These are phyloP conservation scores for Grammomys surdaster DNA, from an alignment of 2,113 vertebrate species.

Conservation along the genomic window DNA sequence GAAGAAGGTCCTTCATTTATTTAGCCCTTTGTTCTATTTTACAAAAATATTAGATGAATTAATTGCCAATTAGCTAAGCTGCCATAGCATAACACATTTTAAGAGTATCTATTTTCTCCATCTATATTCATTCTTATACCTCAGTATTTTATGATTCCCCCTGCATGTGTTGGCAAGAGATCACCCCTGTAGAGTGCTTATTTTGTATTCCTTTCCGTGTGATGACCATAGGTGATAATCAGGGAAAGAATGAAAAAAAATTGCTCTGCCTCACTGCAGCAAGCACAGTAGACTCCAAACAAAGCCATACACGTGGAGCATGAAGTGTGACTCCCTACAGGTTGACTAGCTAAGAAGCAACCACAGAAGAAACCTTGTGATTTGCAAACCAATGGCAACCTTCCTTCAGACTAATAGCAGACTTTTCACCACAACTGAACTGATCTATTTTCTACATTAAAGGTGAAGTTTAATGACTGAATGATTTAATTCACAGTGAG, in stretches of 20 bases:
- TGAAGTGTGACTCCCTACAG: background rate
- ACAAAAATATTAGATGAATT: slow-evolving; percentile 14
- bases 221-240: background rate
- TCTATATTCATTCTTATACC: background rate
- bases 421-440: background rate
- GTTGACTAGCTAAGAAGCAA: background rate
- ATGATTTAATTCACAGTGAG: background rate
- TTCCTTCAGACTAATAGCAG: background rate
- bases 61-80: slow-evolving; percentile 15
- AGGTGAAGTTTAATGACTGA: background rate
- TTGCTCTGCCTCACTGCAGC: background rate
- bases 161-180: background rate
- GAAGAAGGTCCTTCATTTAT: background rate
- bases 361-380: background rate
- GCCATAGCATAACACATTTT: background rate
- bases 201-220: background rate
- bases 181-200: background rate
- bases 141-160: background rate
- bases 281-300: background rate
- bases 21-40: background rate
- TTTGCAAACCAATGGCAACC: background rate
- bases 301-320: background rate
- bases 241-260: background rate
- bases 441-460: background rate
- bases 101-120: background rate